Percentiles rank a stretch among this genome's conserved stretches.
Evolutionary conservation across 2,113 vertebrate genomes (phyloP).

Genomic region (Malurus melanocephalus): DNA sequence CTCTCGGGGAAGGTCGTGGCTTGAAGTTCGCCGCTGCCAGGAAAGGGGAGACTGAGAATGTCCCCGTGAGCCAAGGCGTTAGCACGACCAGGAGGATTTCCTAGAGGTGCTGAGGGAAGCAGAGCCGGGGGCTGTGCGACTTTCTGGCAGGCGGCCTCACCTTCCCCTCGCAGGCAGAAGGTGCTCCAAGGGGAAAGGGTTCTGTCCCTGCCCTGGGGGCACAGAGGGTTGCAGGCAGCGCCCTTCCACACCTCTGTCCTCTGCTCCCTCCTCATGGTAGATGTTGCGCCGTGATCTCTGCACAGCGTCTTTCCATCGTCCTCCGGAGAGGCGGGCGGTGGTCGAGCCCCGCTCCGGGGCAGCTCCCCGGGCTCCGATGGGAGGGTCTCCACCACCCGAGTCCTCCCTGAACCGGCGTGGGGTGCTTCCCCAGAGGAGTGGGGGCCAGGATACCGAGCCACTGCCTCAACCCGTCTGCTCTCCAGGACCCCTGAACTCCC

Average conservation of each 20-base stretch:
- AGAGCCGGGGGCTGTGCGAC: not conserved
- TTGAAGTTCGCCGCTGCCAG: not conserved
- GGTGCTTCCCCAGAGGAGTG: not conserved
- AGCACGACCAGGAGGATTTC: not conserved
- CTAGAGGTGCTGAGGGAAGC: not conserved
- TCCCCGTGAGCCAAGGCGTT: not conserved
- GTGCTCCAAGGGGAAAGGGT: not conserved
- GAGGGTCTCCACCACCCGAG: not conserved
- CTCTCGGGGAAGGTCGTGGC: not conserved
- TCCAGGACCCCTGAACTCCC: not conserved
- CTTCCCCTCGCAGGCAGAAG: not conserved
- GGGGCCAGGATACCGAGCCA: too few relatives aligned
- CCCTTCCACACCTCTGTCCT: not conserved
- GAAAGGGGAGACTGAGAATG: not conserved
- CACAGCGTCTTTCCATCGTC: not conserved
- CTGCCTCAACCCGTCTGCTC: not conserved
- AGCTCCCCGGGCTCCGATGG: not conserved
- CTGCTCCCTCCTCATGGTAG: not conserved
- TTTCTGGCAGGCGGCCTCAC: not conserved
- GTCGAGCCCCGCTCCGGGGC: not conserved
- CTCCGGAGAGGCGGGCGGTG: not conserved
- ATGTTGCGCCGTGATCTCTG: not conserved
- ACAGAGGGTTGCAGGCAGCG: not conserved
- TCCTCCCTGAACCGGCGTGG: too few relatives aligned
- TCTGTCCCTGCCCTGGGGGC: accelerated